Evolutionary conservation across 2,797 vertebrate species (phyloP), one percentile per base, ranked within the genome.

Genomic region (Vespertilio murinus): DNA sequence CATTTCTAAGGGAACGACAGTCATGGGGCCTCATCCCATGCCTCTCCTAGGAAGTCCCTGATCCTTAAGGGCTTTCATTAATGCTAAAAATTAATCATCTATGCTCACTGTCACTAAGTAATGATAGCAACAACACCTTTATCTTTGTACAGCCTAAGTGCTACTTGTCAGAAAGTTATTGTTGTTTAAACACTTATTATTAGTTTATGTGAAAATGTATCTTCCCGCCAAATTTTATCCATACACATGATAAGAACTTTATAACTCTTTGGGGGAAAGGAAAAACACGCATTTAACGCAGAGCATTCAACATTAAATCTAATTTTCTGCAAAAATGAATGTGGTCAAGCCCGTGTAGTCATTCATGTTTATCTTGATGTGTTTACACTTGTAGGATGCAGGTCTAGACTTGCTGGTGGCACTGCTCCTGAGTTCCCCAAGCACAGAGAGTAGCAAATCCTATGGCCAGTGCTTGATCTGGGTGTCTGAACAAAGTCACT

Each of bases 131-230:
- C 16, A 81, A 67, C 25, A 71, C 8, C 20, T 35, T 73, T 79
- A 56, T n/a, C 49, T 92, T 65, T 89, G 16, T 56, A 74, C 11
- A 59, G 30, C 49, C 86, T 79, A 87, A 90, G 59, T 70, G 71
- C 16, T 84, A 52, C 54, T 71, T 94, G 45, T 49, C 42, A 67
- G 38, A 90, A 93, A 94, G 69, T 79, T 92, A 80, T 49, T 80
- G 3, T 69, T 86, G 16, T 75, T 91, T 83, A 84, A 92, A 84
- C 12, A 82, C 38, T 56, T 65, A 45, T 67, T 78, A 79, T 79
- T 38, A 74, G 11, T 42, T 11, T 47, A 65, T 84, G 42, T 70
- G 52, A 93, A 69, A 84, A 61, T 69, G 47, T 28, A 84, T 42
- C 35, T 71, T 93, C n/a, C 42, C 20, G 17, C 16, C 69, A 35